Evolutionary conservation across 2,797 vertebrate genomes (phyloP).

Genomic region (Phrynocephalus guinanensis): DNA sequence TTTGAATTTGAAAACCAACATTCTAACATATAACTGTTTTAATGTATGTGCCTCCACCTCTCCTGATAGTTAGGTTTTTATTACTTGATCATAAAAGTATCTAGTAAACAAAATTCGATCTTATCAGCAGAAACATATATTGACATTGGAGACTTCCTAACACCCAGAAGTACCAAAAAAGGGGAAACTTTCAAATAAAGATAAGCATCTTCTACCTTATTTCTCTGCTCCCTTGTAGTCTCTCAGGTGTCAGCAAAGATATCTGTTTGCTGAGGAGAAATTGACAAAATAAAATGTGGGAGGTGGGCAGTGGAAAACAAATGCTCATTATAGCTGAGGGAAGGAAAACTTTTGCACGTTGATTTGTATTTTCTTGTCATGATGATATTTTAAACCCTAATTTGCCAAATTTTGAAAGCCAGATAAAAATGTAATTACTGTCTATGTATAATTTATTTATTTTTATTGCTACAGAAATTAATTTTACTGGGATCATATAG

Average conservation of each 20-base stretch:
- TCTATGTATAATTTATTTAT: conserved; percentile 6
- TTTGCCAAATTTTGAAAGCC: conserved; percentile 43
- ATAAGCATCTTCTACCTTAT: conserved; percentile 8
- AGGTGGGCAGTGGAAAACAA: conserved; percentile 13
- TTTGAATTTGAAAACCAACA: not conserved
- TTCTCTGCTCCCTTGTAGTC: not conserved
- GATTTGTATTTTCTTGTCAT: conserved; percentile 29
- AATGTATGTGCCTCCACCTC: conserved; percentile 17
- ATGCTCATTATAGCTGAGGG: conserved; percentile 40
- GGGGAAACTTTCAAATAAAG: conserved; percentile 33
- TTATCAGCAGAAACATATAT: conserved; percentile 36
- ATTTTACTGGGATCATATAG: conserved; percentile 9
- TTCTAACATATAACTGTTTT: conserved; percentile 18
- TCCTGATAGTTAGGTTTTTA: conserved; percentile 38
- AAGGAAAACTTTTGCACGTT: conserved; percentile 42
- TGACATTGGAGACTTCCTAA: conserved; percentile 24
- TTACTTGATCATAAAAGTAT: conserved; percentile 27
- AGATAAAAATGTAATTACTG: conserved; percentile 48
- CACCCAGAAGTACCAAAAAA: conserved; percentile 35
- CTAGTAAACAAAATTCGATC: conserved; percentile 39
- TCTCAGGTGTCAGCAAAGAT: conserved; percentile 14
- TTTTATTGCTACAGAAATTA: conserved; percentile 25
- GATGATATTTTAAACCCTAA: conserved; percentile 44
- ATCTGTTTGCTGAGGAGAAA: conserved; percentile 10
- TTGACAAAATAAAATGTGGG: conserved; percentile 26